Conservation (phyloP, 2,113 vertebrate species). For the Clarias batrachus region DNA sequence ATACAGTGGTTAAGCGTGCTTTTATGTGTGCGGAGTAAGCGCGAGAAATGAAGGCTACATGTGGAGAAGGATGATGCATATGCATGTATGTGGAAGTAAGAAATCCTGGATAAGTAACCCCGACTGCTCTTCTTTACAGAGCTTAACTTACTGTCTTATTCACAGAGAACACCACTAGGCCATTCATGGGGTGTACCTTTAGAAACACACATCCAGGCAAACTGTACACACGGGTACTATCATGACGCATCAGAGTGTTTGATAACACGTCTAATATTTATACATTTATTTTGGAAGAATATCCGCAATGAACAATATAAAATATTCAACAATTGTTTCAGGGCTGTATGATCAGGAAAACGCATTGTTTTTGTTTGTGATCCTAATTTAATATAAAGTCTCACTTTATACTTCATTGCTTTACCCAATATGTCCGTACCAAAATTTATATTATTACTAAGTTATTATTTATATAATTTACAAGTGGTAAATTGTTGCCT, state of each 20-base stretch:
- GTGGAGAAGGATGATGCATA: slow-evolving; percentile 27
- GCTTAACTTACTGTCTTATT: slow-evolving; percentile 44
- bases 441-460: too few species aligned
- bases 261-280: not conserved
- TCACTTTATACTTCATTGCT: too few species aligned
- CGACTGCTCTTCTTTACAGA: slow-evolving; percentile 26
- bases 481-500: too few species aligned
- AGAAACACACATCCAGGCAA: slow-evolving; percentile 4
- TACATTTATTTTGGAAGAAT: not conserved
- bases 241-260: not conserved
- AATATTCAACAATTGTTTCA: not conserved
- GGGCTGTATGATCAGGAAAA: not conserved
- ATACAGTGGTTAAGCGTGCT: slow-evolving; percentile 29
- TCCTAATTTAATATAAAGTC: not conserved
- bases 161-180: slow-evolving; percentile 23
- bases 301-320: not conserved
- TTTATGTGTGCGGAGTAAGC: slow-evolving; percentile 5
- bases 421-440: too few species aligned
- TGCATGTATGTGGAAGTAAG: slow-evolving; percentile 18
- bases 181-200: slow-evolving; percentile 15
- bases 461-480: too few species aligned
- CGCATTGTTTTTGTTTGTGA: not conserved
- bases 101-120: slow-evolving; percentile 16
- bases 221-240: not conserved
- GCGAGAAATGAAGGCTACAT: slow-evolving; percentile 9